Conservation (phyloP, 2,888 invertebrate species). For the Heliconius erato region DNA sequence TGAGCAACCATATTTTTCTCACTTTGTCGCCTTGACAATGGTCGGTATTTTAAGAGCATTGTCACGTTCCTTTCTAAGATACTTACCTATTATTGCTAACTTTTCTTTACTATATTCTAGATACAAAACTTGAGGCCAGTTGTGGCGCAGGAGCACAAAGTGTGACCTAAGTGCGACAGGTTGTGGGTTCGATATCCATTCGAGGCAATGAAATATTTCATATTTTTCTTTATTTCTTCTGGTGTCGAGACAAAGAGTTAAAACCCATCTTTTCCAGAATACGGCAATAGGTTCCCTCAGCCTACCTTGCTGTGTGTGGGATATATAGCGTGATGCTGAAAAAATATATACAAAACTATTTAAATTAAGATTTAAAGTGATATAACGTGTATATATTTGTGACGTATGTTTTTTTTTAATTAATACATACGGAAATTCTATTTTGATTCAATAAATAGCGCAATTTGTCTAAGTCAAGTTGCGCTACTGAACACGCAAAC, state of each 20-base stretch:
- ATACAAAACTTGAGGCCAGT: neutral
- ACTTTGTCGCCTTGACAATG: conserved; percentile 76
- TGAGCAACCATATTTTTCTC: conserved; percentile 85
- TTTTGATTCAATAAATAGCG: neutral
- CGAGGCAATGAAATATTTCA: too few species aligned
- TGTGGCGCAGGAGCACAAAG: too few species aligned
- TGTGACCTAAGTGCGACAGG: too few species aligned
- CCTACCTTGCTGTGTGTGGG: too few species aligned
- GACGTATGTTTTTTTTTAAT: neutral
- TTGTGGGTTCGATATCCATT: too few species aligned
- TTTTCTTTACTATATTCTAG: neutral
- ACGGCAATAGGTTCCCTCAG: too few species aligned
- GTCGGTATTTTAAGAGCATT: conserved; percentile 20
- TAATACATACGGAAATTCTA: neutral
- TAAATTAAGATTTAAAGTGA: neutral
- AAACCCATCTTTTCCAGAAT: too few species aligned
- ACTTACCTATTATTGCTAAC: conserved; percentile 6
- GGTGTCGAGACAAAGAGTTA: too few species aligned
- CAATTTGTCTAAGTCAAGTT: conserved; percentile 9
- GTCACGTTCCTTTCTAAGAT: conserved; percentile 20
- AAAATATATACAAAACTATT: too few species aligned
- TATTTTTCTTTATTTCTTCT: too few species aligned
- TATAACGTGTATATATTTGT: neutral
- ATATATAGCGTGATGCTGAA: too few species aligned
- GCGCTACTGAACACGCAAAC: neutral